A percentile compares a stretch with the other conserved stretches of the same genome.
Evolutionary conservation across 2,113 vertebrate species (phyloP).

Genomic region (Callochromis pleurospilus): DNA sequence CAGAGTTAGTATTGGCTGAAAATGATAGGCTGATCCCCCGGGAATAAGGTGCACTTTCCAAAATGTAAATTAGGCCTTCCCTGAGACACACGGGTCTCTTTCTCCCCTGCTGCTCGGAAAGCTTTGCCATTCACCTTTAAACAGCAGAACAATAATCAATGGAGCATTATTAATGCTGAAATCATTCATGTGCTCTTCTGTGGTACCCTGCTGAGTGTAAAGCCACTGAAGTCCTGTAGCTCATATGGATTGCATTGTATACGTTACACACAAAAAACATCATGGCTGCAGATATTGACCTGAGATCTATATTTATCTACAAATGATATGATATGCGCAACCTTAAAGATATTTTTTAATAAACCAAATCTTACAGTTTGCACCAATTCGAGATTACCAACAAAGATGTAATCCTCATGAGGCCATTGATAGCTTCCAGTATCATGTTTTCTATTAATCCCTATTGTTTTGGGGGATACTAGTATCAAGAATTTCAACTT

Average conservation of each 20-base stretch:
- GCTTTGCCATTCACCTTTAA: conserved; percentile 74
- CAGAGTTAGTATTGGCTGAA: conserved; percentile 70
- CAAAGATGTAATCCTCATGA: conserved; percentile 3
- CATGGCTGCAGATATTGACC: neutral
- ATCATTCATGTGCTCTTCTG: conserved; percentile 67
- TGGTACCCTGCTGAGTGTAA: conserved; percentile 48
- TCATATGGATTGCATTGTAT: conserved; percentile 38
- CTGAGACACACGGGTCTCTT: conserved; percentile 39
- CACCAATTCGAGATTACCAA: conserved; percentile 28
- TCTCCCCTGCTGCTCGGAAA: conserved; percentile 49
- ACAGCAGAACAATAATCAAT: conserved; percentile 77
- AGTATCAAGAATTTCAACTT: conserved; percentile 13
- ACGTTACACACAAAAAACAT: neutral
- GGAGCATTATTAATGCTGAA: conserved; percentile 75
- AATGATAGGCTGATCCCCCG: conserved; percentile 49
- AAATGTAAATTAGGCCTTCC: conserved; percentile 72
- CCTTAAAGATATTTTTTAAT: neutral
- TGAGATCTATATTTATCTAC: neutral
- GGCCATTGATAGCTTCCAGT: neutral
- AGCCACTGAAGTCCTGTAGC: conserved; percentile 52
- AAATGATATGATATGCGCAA: neutral
- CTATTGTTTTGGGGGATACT: conserved; percentile 2
- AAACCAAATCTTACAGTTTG: neutral
- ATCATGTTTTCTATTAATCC: conserved; percentile 25
- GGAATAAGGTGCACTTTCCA: conserved; percentile 72